phyloP scores from a whole-genome alignment of 2,888 invertebrate species.

The Cataglyphis rosenhaueri region DNA sequence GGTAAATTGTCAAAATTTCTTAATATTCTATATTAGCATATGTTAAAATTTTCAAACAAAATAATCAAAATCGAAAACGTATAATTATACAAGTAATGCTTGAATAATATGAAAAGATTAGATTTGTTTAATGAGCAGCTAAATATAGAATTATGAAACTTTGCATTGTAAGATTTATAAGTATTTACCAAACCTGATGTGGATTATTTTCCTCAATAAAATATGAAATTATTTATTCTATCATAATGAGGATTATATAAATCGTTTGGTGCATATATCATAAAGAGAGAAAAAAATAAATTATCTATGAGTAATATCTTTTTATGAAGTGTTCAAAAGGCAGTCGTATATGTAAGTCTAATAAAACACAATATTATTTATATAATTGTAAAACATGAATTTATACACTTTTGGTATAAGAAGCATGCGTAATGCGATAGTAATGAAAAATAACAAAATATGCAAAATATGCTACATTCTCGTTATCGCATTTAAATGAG shows the following conservation, averaged over 20 bases:
- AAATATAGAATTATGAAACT: neutral
- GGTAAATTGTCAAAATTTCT: neutral
- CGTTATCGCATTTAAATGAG: conserved; percentile 66
- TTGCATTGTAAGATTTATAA: conserved; percentile 29
- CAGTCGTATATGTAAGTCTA: conserved; percentile 1
- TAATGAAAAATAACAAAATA: conserved; percentile 44
- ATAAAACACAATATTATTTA: conserved; percentile 23
- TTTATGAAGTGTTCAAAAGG: neutral
- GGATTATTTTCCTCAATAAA: neutral
- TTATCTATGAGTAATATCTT: neutral
- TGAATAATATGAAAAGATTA: neutral
- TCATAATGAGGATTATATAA: neutral
- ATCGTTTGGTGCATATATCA: neutral
- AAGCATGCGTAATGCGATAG: conserved; percentile 3
- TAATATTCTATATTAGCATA: neutral
- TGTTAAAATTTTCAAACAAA: conserved; percentile 6
- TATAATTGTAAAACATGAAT: conserved; percentile 8
- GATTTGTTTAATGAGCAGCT: conserved; percentile 32
- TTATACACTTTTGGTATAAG: conserved; percentile 7
- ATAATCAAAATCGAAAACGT: conserved; percentile 24
- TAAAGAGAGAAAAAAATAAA: neutral
- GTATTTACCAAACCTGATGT: neutral
- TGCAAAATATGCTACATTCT: conserved; percentile 54
- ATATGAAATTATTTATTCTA: conserved; percentile 3
- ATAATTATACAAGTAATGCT: neutral